Conservation (phyloP, 2,888 invertebrate species). For the Parochlus steinenii region DNA sequence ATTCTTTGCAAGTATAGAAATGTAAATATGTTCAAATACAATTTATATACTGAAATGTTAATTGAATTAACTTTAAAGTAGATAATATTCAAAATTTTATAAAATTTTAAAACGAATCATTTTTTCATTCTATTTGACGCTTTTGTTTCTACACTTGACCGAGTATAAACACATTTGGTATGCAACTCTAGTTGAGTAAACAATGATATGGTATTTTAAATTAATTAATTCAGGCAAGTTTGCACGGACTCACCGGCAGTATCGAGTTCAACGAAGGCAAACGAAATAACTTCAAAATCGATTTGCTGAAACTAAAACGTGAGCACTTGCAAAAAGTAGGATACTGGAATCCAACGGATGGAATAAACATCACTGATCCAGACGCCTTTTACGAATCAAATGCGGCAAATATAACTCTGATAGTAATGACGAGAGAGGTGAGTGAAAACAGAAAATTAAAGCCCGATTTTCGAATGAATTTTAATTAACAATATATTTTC, state of each 20-base stretch:
- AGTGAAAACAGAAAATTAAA: conserved; percentile 16
- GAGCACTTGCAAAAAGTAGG: conserved; percentile 68
- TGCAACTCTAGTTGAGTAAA: too few species aligned
- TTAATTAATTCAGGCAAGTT: conserved; percentile 42
- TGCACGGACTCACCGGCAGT: conserved; percentile 75
- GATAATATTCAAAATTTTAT: not conserved
- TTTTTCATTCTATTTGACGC: too few species aligned
- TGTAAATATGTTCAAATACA: too few species aligned
- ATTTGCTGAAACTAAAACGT: conserved; percentile 63
- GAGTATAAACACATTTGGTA: too few species aligned
- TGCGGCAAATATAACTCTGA: conserved; percentile 68
- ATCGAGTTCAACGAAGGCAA: conserved; percentile 75
- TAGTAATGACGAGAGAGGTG: conserved; percentile 83
- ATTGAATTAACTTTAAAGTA: not conserved
- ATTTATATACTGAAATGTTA: not conserved
- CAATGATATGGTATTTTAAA: too few species aligned
- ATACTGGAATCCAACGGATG: conserved; percentile 57
- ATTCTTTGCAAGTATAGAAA: too few species aligned
- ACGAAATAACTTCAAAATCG: conserved; percentile 68
- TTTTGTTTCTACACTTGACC: too few species aligned
- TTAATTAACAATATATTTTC: too few species aligned
- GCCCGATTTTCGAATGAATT: conserved; percentile 2
- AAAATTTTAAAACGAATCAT: too few species aligned
- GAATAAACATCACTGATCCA: conserved; percentile 68
- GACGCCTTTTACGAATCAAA: conserved; percentile 72